Evolutionary conservation across 2,888 invertebrate genomes (phyloP), one percentile per base, ranked within the genome.

Genomic region (Pollenia amentaria): DNA sequence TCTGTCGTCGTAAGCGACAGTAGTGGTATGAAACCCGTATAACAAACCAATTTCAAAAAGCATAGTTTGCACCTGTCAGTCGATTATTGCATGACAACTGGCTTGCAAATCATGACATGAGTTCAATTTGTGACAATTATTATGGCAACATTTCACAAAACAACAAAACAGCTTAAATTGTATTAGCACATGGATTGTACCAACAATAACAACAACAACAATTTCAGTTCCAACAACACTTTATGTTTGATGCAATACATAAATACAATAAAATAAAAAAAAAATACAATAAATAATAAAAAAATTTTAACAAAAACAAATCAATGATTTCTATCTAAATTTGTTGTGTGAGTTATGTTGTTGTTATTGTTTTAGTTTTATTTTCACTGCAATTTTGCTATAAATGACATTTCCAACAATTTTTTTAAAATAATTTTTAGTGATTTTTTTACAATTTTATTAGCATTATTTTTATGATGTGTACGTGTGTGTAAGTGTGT

Each of bases 71-170:
- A 87, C 87, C 87, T 87, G 87, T 87, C 87, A 87, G 80, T 81
- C 87, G 87, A 81, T 84, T 82, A 87, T 85, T 85, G 87, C 85
- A 82, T 87, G 87, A 84, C 88, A 89, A 89, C 88, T 87, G 83
- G 80, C 80, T 89, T 89, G 90, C 91, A 90, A 91, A 90, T 91
- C 91, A 91, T 91, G 91, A 91, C 91, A 91, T 90, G 90, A 91
- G 91, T 91, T 91, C 91, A 91, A 91, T 91, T 91, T 91, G 91
- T 91, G 91, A 91, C 91, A 91, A 91, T 91, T 91, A 91, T 91
- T 91, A 89, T 91, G 91, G 91, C 91, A 91, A 91, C 91, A 91
- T 91, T 91, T 91, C 90, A 91, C 89, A 84, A 44, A 67, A 38
- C 57, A 84, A 89, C 72, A 81, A 81, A 77, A 81, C 46, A 46